Evolutionary conservation across 1,140 invertebrate species (phyloP), one percentile per base, ranked within the genome.

Genomic region (Drosophila grimshawi): DNA sequence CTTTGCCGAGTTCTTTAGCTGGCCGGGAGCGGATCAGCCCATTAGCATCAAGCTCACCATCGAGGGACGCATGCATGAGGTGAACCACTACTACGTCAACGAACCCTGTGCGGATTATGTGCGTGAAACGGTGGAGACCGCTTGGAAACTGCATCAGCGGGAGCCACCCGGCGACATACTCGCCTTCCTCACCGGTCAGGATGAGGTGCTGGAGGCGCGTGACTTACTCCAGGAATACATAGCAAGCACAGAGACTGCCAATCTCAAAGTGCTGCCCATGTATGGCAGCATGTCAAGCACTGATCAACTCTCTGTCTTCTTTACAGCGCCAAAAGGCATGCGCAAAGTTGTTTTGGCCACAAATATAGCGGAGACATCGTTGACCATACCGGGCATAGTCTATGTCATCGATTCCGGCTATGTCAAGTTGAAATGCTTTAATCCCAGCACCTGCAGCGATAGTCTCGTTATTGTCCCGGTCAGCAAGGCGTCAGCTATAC

Each of bases 331-430:
- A 7, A 94, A 95, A 82, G 95, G 95, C 37, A 94, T 94, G 0
- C 94, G 99, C 37, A 99, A 99, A 94, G 95, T 99, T 33, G 95
- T 99, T 0, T 94, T 99, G 11, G 97, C 98, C 0, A 99, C 99
- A 3, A 99, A 99, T 92, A 98, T 99, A 62, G 98, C 98, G 0
- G 99, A 99, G 93, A 98, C 98, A 0, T 99, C 98, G 4, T 95
- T 99, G 29, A 95, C 94, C 4, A 95, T 95, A 79, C 95, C 96
- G 55, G 97, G 98, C 43, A 97, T 99, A 78, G 95, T 96, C 69
- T 98, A 98, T 92, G 98, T 99, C 51, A 95, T 99, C 57, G 99
- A 99, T 92, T 96, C 97, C 93, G 99, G 99, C 2, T 99, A 98
- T 93, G 97, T 98, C n/a, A 99, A 99, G 94, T 92, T 98, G 55